Conservation (phyloP, 2,797 vertebrate species). For the Peromyscus aztecus region DNA sequence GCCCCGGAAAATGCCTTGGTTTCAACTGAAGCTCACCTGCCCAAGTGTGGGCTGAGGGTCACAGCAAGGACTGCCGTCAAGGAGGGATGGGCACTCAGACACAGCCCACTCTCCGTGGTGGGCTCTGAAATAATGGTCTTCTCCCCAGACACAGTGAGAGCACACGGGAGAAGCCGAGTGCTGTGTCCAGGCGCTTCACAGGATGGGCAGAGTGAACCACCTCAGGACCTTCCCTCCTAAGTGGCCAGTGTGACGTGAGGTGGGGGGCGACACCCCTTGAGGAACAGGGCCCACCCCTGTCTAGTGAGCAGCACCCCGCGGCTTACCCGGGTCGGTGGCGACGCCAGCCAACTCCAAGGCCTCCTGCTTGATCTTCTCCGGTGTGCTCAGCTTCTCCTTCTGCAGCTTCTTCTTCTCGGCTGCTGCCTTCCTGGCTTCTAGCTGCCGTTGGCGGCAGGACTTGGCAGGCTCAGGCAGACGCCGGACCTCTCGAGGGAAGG, state of each 20-base stretch:
- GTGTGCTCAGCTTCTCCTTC: constrained; percentile 93
- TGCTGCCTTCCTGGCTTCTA: constrained; percentile 96
- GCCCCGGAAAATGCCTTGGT: accelerated
- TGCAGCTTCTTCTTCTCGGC: constrained; percentile 96
- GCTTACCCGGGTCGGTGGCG: constrained; percentile 86
- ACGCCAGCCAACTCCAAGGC: constrained; percentile 80
- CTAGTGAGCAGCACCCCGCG: accelerated
- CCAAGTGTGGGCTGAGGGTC: neutral
- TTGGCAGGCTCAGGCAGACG: constrained; percentile 97
- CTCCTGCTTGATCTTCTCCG: constrained; percentile 93
- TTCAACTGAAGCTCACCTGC: neutral
- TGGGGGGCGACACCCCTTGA: neutral
- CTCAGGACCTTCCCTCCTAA: neutral
- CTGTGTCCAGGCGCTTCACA: neutral
- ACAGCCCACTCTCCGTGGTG: accelerated
- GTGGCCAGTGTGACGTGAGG: neutral
- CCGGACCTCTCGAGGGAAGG: constrained; percentile 96
- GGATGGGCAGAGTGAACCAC: too few species aligned
- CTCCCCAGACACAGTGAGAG: neutral
- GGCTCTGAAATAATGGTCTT: neutral
- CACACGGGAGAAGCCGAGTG: neutral
- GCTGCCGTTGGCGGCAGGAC: constrained; percentile 96
- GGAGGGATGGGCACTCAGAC: neutral
- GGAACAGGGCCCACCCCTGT: accelerated
- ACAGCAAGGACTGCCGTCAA: neutral